phyloP scores from a whole-genome alignment of 2,888 invertebrate species.

The Gymnosoma rotundatum region DNA sequence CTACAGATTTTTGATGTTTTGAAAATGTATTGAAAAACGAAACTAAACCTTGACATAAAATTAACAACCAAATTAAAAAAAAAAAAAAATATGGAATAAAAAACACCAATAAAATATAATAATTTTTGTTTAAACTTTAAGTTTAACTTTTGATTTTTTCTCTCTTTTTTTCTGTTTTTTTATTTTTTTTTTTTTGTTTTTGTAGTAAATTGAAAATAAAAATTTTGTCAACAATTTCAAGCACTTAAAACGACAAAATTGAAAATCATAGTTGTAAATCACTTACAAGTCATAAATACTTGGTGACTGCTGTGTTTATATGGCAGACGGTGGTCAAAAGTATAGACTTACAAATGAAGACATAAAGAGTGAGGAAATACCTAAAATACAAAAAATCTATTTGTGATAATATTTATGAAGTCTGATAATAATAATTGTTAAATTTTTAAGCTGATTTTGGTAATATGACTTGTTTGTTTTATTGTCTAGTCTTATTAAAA shows the following conservation, averaged over 20 bases:
- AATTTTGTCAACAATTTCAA: constrained; percentile 54
- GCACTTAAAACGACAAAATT: constrained; percentile 55
- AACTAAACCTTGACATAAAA: constrained; percentile 43
- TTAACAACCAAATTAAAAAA: constrained; percentile 1
- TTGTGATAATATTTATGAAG: constrained; percentile 52
- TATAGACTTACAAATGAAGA: background rate
- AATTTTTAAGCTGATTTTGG: constrained; percentile 43
- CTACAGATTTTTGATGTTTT: background rate
- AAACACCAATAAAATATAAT: background rate
- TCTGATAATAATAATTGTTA: constrained; percentile 51
- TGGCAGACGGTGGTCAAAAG: background rate
- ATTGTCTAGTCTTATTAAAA: constrained; percentile 15
- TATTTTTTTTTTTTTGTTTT: too few species aligned
- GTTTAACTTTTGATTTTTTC: background rate
- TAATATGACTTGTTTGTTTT: background rate
- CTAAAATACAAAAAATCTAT: background rate
- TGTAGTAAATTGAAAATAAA: constrained; percentile 39
- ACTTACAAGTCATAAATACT: constrained; percentile 51
- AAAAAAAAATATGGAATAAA: too few species aligned
- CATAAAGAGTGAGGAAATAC: background rate
- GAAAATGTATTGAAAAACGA: background rate
- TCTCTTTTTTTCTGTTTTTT: too few species aligned
- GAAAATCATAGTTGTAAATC: constrained; percentile 53
- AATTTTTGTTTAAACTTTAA: background rate
- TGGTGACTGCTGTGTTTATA: constrained; percentile 18